Percentiles rank a stretch among this genome's conserved stretches.
These are phyloP conservation scores for Myotis myotis DNA, from an alignment of 2,797 vertebrate genomes.

Conservation along the genomic window DNA sequence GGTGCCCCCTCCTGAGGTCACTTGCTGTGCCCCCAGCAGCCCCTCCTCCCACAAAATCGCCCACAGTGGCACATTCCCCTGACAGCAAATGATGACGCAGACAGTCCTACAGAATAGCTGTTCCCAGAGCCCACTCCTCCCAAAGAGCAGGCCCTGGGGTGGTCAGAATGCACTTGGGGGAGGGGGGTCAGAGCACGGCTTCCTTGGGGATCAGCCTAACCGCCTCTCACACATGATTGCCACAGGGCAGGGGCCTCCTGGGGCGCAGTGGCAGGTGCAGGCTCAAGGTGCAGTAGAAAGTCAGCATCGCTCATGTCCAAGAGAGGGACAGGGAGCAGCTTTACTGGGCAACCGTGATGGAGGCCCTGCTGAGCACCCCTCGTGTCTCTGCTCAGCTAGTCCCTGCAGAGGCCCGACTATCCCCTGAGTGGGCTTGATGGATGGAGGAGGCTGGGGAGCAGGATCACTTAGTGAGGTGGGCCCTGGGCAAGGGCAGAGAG, in stretches of 20 bases:
- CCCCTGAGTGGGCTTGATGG: fast-evolving
- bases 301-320: no score
- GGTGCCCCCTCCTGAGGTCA: background rate
- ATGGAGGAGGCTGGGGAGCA: background rate
- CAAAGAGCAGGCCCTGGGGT: fast-evolving
- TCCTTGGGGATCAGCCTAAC: background rate
- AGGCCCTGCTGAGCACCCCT: fast-evolving
- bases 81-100: background rate
- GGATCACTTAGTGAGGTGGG: background rate
- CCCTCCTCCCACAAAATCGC: background rate
- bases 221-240: background rate
- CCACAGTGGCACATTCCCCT: fast-evolving
- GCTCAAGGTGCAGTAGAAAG: background rate
- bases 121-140: background rate
- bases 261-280: background rate
- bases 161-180: fast-evolving
- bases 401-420: fast-evolving
- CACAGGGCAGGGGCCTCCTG: fast-evolving
- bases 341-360: fast-evolving
- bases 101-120: background rate
- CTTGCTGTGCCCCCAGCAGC: background rate
- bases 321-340: fast-evolving
- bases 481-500: background rate
- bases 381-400: fast-evolving
- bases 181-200: background rate